A percentile compares a stretch with the other conserved stretches of the same genome.
phyloP scores from a whole-genome alignment of 2,113 vertebrate species.

The Gila orcuttii region DNA sequence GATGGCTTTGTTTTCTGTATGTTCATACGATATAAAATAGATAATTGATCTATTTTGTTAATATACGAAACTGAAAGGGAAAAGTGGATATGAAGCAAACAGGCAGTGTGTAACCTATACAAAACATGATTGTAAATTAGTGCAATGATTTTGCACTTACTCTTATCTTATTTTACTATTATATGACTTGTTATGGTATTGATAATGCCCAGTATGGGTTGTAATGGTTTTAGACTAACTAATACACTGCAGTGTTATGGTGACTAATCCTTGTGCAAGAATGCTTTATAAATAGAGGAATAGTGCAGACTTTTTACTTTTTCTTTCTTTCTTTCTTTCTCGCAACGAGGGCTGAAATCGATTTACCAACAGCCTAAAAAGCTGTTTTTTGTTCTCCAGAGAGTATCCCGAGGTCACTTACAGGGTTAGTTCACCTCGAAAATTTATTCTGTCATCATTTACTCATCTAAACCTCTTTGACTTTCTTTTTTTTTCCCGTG shows the following conservation, averaged over 20 bases:
- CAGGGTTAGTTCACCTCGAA: neutral
- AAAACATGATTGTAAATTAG: neutral
- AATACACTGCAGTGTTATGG: constrained; percentile 65
- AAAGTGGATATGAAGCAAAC: constrained; percentile 16
- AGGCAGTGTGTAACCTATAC: neutral
- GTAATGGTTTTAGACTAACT: constrained; percentile 30
- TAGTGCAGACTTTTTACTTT: neutral
- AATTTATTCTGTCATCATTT: neutral
- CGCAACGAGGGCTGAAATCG: neutral
- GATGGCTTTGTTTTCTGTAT: neutral
- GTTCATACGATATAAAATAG: neutral
- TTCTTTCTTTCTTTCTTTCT: neutral
- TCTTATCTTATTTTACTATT: neutral
- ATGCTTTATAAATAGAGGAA: neutral
- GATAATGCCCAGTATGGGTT: neutral
- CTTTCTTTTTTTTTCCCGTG: neutral
- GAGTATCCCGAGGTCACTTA: neutral
- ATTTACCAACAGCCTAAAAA: constrained; percentile 9
- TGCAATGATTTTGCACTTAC: neutral
- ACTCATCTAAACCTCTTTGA: neutral
- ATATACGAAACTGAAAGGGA: neutral
- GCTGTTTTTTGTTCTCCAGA: constrained; percentile 6
- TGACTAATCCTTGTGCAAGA: constrained; percentile 68
- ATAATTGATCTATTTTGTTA: neutral
- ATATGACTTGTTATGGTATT: neutral